These are phyloP conservation scores for Cheumatopsyche charites DNA, from an alignment of 1,140 invertebrate genomes.

Conservation along the genomic window DNA sequence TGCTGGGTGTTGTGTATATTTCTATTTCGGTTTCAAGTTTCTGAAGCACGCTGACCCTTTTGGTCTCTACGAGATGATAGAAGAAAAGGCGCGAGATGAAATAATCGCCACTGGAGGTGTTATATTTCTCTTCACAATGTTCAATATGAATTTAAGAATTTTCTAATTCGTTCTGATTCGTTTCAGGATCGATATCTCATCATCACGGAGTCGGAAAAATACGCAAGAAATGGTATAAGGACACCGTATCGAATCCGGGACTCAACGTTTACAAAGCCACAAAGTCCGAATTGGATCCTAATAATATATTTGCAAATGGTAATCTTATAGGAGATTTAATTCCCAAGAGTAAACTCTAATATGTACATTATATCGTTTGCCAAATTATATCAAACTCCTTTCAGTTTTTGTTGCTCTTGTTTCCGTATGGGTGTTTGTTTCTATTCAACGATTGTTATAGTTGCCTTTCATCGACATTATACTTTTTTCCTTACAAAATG, in stretches of 20 bases:
- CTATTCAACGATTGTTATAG: no score
- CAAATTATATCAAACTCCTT: no score
- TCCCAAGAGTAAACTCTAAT: slow-evolving; percentile 27
- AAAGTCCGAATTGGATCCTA: slow-evolving; percentile 88
- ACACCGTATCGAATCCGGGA: slow-evolving; percentile 78
- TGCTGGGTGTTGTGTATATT: slow-evolving; percentile 96
- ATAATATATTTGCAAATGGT: slow-evolving; percentile 84
- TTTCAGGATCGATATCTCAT: slow-evolving; percentile 90
- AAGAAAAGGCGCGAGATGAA: slow-evolving; percentile 86
- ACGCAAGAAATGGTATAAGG: slow-evolving; percentile 81
- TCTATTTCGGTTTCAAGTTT: slow-evolving; percentile 93
- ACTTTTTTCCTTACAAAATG: no score
- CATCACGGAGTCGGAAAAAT: slow-evolving; percentile 97
- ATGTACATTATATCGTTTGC: neutral
- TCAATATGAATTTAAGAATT: no score
- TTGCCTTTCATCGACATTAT: no score
- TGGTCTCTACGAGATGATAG: slow-evolving; percentile 81
- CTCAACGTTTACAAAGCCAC: slow-evolving; percentile 77
- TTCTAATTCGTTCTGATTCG: neutral
- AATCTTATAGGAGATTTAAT: slow-evolving; percentile 32
- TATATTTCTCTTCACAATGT: neutral
- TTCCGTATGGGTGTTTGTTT: no score
- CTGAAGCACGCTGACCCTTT: slow-evolving; percentile 73
- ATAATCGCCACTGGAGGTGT: slow-evolving; percentile 85
- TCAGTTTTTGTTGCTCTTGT: no score